Evolutionary conservation across 2,113 vertebrate genomes (phyloP).

Genomic region (Numenius arquata): DNA sequence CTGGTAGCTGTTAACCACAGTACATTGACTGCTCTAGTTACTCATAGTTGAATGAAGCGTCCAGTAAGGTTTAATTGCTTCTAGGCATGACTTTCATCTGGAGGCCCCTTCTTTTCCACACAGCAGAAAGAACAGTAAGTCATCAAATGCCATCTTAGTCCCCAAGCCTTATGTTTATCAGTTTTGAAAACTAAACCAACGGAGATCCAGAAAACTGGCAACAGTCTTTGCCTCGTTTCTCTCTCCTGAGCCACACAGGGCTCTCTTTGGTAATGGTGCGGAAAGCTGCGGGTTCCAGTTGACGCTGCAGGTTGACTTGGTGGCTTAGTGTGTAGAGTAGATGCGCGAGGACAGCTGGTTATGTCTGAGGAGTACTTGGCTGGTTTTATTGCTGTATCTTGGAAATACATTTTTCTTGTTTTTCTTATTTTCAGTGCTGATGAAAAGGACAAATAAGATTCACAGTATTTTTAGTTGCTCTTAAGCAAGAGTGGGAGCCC

Average conservation of each 20-base stretch:
- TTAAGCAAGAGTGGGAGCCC: neutral
- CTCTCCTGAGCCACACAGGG: accelerated
- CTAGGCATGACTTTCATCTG: neutral
- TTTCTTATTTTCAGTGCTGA: neutral
- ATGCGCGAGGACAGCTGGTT: neutral
- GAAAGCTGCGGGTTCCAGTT: neutral
- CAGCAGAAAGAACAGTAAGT: neutral
- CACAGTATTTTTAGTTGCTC: neutral
- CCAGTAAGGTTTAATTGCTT: neutral
- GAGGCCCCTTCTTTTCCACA: neutral
- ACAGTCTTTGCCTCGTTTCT: neutral
- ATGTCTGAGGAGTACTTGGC: neutral
- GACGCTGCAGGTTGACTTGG: neutral
- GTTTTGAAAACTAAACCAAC: neutral
- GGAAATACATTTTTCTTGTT: neutral
- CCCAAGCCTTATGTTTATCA: neutral
- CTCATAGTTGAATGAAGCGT: neutral
- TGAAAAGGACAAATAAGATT: neutral
- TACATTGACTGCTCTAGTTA: neutral
- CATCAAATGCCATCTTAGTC: neutral
- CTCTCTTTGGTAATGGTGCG: neutral
- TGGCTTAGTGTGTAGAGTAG: neutral
- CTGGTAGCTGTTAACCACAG: neutral
- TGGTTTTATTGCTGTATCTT: neutral
- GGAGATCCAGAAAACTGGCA: neutral